phyloP scores from a whole-genome alignment of 2,797 vertebrate species.

The Phylloscopus collybita region DNA sequence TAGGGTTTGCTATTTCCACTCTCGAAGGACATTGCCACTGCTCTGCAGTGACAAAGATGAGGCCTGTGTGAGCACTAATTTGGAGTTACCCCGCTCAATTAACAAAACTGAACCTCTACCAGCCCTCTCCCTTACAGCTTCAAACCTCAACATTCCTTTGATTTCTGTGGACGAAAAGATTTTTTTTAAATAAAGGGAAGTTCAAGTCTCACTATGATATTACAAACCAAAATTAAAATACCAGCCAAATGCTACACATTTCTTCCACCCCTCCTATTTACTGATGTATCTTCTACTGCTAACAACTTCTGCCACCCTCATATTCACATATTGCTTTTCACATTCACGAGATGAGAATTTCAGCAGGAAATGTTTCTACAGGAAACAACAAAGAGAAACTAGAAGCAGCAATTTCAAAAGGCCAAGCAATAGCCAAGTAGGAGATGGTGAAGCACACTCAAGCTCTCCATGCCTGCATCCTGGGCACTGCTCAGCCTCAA shows the following conservation, averaged over 20 bases:
- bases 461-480: background rate
- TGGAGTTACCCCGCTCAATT: background rate
- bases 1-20: background rate
- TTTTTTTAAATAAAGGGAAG: background rate
- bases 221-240: background rate
- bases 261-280: background rate
- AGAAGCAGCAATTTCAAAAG: background rate
- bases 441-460: background rate
- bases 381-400: background rate
- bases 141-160: background rate
- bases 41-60: background rate
- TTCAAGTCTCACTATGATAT: background rate
- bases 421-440: background rate
- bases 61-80: background rate
- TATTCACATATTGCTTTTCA: background rate
- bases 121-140: background rate
- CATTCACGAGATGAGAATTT: background rate
- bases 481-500: background rate
- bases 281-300: background rate
- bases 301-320: background rate
- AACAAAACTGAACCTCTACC: background rate
- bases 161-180: background rate
- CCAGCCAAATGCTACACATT: background rate
- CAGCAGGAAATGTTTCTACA: background rate
- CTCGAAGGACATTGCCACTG: rapidly evolving